Evolutionary conservation across 53 echinoderm and acorn worm species (phyloP), one percentile per base, ranked within the genome.

Genomic region (Holothuria scabra): DNA sequence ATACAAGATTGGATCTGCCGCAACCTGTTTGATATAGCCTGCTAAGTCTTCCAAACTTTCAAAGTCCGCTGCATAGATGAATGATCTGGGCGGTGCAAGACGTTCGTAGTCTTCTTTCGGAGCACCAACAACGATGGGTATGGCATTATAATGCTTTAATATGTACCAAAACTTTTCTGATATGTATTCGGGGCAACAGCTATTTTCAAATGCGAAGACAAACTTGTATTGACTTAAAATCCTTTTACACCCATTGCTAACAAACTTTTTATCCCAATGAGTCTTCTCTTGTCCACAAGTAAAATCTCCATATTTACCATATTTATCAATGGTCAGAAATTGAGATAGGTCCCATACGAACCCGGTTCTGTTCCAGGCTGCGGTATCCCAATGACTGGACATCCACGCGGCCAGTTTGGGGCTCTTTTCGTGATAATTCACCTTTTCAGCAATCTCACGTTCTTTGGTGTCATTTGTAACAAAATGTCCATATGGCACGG

Each of bases 341-440:
- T 56, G 56, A 21, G 78, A 78, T 10, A 78, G 32, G 31, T 78
- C 78, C 78, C 78, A 78, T 49, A 78, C 31, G 78, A 78, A 78
- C 12, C 78, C 78, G 29, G 78, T 78, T 31, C 78, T 55, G 52
- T 78, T 78, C 78, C 78, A 78, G 0, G 57, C 58, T 56, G 58
- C 58, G n/a, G 78, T 78, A 57, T 78, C 78, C 21, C 78, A 78
- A 20, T 78, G 78, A 14, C 78, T 78, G 58, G 78, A 78, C 78
- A 56, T 78, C 78, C 78, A 78, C 16, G 78, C 58, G 19, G 78
- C 78, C 25, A 78, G 34, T 21, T 32, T 26, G 2, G 78, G 78
- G n/a, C 58, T 78, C 24, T 10, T 19, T 28, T 56, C 12, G 58
- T 78, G 58, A 78, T 49, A 78, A 31, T 78, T 20, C 8, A 78